Conservation (phyloP, 2,888 invertebrate species). For the Habrosyne pyritoides region DNA sequence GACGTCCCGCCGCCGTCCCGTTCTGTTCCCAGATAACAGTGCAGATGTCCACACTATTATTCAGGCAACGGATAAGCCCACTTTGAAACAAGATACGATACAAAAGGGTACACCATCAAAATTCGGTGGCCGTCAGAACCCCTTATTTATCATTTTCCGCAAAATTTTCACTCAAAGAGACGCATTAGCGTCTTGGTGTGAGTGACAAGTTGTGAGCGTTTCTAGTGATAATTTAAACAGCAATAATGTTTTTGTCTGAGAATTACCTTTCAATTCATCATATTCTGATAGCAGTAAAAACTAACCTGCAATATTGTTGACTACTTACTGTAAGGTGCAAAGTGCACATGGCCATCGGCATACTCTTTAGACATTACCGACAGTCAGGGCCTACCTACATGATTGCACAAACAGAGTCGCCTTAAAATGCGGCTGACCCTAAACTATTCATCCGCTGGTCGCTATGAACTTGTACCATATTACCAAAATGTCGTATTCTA, state of each 20-base stretch:
- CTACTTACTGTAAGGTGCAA: too few relatives aligned
- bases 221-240: neutral
- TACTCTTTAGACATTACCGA: too few relatives aligned
- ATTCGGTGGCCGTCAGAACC: constrained; percentile 66
- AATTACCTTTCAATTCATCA: too few relatives aligned
- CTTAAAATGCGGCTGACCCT: too few relatives aligned
- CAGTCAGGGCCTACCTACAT: too few relatives aligned
- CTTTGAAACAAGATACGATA: constrained; percentile 79
- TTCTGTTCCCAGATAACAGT: constrained; percentile 3
- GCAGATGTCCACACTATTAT: constrained; percentile 63
- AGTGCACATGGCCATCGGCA: too few relatives aligned
- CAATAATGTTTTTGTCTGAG: constrained; percentile 9
- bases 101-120: constrained; percentile 76
- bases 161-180: constrained; percentile 73
- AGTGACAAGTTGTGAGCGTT: constrained; percentile 19
- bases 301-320: too few relatives aligned
- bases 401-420: too few relatives aligned
- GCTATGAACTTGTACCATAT: constrained; percentile 17
- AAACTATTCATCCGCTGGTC: constrained; percentile 14
- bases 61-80: constrained; percentile 68
- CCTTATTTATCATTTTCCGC: constrained; percentile 78
- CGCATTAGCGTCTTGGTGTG: constrained; percentile 47
- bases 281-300: too few relatives aligned
- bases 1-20: neutral
- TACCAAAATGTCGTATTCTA: constrained; percentile 35